These are phyloP conservation scores for Cepaea nemoralis DNA, from an alignment of 1,140 invertebrate genomes.

Conservation along the genomic window DNA sequence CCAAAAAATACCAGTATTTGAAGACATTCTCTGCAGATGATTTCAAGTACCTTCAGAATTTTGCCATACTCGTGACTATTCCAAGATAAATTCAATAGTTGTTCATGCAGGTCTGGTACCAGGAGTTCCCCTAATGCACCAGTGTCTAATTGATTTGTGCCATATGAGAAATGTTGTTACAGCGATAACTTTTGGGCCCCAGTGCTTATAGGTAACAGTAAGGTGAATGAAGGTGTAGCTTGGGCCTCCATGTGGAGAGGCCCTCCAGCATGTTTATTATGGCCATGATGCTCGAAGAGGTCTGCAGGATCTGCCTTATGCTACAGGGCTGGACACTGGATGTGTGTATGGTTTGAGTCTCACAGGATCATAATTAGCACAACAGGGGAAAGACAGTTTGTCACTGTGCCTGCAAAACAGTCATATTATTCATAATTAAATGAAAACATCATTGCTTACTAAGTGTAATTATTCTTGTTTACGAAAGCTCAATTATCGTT, in stretches of 20 bases:
- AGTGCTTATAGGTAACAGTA: conserved; percentile 47
- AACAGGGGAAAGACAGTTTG: conserved; percentile 24
- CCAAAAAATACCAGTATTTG: conserved; percentile 62
- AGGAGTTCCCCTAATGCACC: conserved; percentile 54
- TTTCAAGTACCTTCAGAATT: conserved; percentile 58
- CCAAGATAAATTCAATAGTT: conserved; percentile 64
- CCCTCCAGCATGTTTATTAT: conserved; percentile 72
- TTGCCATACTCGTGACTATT: conserved; percentile 70
- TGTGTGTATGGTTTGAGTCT: conserved; percentile 66
- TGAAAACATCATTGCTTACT: too few relatives aligned
- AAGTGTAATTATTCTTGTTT: conserved; percentile 2
- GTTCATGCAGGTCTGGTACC: conserved; percentile 73
- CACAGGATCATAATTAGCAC: conserved; percentile 62
- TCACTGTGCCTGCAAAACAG: conserved; percentile 48
- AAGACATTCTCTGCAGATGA: conserved; percentile 59
- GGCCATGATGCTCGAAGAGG: conserved; percentile 70
- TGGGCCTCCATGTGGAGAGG: conserved; percentile 71
- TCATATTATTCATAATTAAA: conserved; percentile 28
- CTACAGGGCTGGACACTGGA: conserved; percentile 72
- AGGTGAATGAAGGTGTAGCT: conserved; percentile 53
- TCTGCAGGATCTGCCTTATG: conserved; percentile 61
- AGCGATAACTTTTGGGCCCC: conserved; percentile 40
- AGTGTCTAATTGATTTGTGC: conserved; percentile 61
- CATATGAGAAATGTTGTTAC: conserved; percentile 68
- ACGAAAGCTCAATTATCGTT: too few relatives aligned